These are phyloP conservation scores for Ploceus nigricollis DNA, from an alignment of 2,113 vertebrate species.

Conservation along the genomic window DNA sequence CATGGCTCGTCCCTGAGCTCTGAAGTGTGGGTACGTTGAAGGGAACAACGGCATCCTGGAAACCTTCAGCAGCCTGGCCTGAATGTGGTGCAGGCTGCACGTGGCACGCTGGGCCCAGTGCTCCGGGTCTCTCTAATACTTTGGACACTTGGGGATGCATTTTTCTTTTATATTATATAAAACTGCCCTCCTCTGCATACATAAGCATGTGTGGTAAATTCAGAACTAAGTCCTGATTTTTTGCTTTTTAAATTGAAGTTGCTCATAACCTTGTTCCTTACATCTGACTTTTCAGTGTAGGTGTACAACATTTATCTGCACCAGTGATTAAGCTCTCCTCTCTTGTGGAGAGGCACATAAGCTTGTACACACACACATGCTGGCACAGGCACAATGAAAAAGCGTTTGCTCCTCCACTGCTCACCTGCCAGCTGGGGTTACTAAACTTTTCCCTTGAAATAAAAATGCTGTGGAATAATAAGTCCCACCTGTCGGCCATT, in stretches of 20 bases:
- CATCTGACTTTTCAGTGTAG: neutral
- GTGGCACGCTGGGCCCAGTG: rapidly evolving
- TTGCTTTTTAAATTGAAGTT: neutral
- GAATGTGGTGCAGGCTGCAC: neutral
- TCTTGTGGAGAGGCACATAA: neutral
- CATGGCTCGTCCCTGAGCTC: neutral
- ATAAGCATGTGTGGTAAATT: neutral
- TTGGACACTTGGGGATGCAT: neutral
- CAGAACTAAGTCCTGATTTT: neutral
- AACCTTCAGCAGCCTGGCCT: neutral
- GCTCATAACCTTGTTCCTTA: slow-evolving; percentile 1
- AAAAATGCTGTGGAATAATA: slow-evolving; percentile 68
- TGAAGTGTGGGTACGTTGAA: rapidly evolving
- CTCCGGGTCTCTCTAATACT: neutral
- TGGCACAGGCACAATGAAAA: slow-evolving; percentile 60
- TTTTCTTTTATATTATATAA: neutral
- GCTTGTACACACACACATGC: slow-evolving; percentile 40
- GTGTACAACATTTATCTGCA: neutral
- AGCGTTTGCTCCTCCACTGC: slow-evolving; percentile 32
- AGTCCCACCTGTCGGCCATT: slow-evolving; percentile 69
- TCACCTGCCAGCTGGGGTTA: slow-evolving; percentile 74
- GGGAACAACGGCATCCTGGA: neutral
- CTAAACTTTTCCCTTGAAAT: slow-evolving; percentile 72
- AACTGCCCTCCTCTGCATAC: neutral
- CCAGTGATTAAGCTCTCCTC: slow-evolving; percentile 16